Conservation (phyloP, 2,113 vertebrate species). For the Myrmecophaga tridactyla region DNA sequence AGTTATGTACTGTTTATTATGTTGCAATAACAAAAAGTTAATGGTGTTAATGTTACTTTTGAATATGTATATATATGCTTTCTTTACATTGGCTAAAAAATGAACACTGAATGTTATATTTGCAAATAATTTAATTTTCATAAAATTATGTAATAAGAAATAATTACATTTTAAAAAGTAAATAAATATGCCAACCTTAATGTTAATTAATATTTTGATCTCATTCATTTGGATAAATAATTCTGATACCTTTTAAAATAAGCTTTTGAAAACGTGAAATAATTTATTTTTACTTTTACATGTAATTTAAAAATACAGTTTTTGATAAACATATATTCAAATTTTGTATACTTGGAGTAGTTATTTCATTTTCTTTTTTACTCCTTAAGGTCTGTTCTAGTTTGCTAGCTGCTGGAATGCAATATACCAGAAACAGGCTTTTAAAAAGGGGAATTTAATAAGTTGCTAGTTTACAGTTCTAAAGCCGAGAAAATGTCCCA, state of each 20-base stretch:
- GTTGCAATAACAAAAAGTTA: neutral
- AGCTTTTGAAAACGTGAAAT: neutral
- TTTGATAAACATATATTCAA: neutral
- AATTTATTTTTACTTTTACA: neutral
- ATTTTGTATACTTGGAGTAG: neutral
- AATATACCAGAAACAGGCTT: too few species aligned
- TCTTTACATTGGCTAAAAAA: slow-evolving; percentile 28
- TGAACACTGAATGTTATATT: slow-evolving; percentile 1
- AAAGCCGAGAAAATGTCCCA: too few species aligned
- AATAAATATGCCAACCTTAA: neutral
- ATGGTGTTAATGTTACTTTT: neutral
- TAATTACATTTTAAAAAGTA: slow-evolving; percentile 1
- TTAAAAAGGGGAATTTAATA: too few species aligned
- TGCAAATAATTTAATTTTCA: neutral
- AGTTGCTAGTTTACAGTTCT: too few species aligned
- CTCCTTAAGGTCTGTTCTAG: too few species aligned
- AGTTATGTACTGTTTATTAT: neutral
- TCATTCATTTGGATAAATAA: neutral
- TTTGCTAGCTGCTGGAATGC: too few species aligned
- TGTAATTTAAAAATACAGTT: neutral
- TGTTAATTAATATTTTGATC: neutral
- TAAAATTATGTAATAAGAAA: slow-evolving; percentile 8
- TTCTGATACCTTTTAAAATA: neutral
- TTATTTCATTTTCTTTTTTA: neutral
- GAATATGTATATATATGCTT: neutral